Base-by-base conservation (phyloP, 2,113 vertebrate species). In the Zosterops lateralis region DNA sequence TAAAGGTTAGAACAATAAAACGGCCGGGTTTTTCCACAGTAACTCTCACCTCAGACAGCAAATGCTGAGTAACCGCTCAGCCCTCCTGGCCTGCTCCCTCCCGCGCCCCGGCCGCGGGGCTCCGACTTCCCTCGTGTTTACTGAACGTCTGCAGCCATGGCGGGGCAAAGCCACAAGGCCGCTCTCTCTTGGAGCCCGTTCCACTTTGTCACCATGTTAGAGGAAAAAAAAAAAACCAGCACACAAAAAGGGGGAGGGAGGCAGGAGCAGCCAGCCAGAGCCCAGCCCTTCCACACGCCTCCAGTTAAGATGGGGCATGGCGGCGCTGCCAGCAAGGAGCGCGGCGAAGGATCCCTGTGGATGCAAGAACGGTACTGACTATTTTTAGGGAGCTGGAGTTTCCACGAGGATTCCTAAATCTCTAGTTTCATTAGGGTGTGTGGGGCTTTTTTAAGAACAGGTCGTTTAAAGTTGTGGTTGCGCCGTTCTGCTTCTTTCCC, bases 1-100 rank as follows among this genome's bases (percentile, higher is more conserved):
- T 93, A 96, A 93, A 96, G 93, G 96, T 98, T 90, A 96, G 89
- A 97, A 96, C 97, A 97, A 98, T 97, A 97, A 96, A 96, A 92
- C 29, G 42, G 90, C 76, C 36, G 80, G 79, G 65, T 96, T 98
- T 98, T 97, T 97, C 96, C 97, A 97, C 82, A 82, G 94, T 71
- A 80, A 79, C 93, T 97, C 96, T 97, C 95, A 97, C 96, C 96
- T 67, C 80, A 92, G 91, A 94, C 95, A 94, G 91, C 45, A 87
- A 96, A 89, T 93, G 96, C 91, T 97, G 96, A 96, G 94, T 97
- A 97, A 98, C 95, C 54, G 13, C 92, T 87, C 67, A 14, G 87
- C 68, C 90, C 92, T 94, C 44, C 89, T 77, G 1, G 3, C 92
- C 64, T 14, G 54, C 80, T 92, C 84, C 91, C 84, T 88, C 87